A percentile compares a stretch with the other conserved stretches of the same genome.
Conservation (phyloP, 1,140 invertebrate species). For the Coboldia fuscipes region DNA sequence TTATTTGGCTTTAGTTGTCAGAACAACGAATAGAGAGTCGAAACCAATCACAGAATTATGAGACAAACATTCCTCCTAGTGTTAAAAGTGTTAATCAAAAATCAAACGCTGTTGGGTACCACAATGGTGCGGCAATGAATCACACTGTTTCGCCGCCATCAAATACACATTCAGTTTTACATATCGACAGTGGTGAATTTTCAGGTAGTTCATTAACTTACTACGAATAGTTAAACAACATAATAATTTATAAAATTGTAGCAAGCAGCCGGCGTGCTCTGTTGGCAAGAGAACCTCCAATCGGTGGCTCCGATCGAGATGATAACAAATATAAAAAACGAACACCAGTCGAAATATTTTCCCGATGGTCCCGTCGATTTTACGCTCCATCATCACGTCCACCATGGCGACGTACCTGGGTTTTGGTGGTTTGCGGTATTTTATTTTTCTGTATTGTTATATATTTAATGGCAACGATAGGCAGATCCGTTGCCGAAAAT, state of each 20-base stretch:
- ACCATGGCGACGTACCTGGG: constrained; percentile 20
- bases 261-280: constrained; percentile 16
- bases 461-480: constrained; percentile 17
- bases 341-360: constrained; percentile 17
- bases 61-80: too few relatives aligned
- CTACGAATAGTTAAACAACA: too few relatives aligned
- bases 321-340: constrained; percentile 20
- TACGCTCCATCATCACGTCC: constrained; percentile 20
- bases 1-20: too few relatives aligned
- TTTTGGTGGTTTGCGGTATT: constrained; percentile 14
- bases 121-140: too few relatives aligned
- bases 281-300: constrained; percentile 16
- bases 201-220: too few relatives aligned
- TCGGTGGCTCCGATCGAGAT: constrained; percentile 18
- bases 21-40: too few relatives aligned
- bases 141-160: too few relatives aligned
- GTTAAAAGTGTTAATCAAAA: too few relatives aligned
- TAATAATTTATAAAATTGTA: constrained; percentile 2
- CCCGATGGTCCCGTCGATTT: constrained; percentile 19
- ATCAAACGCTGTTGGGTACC: too few relatives aligned
- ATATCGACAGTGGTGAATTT: too few relatives aligned
- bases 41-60: too few relatives aligned
- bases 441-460: constrained; percentile 14
- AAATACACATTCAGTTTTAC: too few relatives aligned
- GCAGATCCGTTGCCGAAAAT: constrained; percentile 9